Evolutionary conservation across 2,888 invertebrate genomes (phyloP), one percentile per base, ranked within the genome.

Genomic region (Lasius fuliginosus): DNA sequence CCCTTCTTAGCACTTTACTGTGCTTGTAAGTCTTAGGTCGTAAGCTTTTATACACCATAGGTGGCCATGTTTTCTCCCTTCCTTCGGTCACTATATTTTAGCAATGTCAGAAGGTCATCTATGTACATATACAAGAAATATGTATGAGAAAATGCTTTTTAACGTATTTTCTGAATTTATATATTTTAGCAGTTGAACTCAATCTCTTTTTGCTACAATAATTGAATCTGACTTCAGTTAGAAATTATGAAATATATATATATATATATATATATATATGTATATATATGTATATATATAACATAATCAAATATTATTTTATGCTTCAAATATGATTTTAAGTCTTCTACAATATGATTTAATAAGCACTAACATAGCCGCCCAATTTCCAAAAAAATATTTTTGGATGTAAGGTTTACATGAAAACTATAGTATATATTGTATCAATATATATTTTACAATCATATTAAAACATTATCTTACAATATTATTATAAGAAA

Each of bases 21-120:
- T 86, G 89, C 85, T 87, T 84, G 46, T 85, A 84, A 69, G 69
- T 75, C 82, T 58, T 33, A 49, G 36, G 77, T 75, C 82, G 68
- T 84, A 87, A 84, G 77, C 91, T 92, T 92, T 92, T 92, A 92
- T 92, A 92, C 91, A 74, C 91, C 85, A 75, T 77, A 71, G 90
- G 91, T 84, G 91, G 85, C 87, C 85, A 69, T 87, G 85, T 89
- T 90, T 79, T 56, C 84, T 83, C 91, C 91, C 90, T 89, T 86
- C 89, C 75, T 83, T 49, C 1, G 27, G 81, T 40, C 11, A 83
- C n/a, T 69, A 65, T 69, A 73, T 83, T 69, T 84, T 64, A 84
- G 64, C 75, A 58, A 64, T 64, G 42, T 40, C 67, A 75, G 33
- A 62, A 65, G 40, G 33, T 62, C 62, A 46, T 0, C n/a, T 49